phyloP scores from a whole-genome alignment of 2,888 invertebrate genomes.

The Chaetogeoica ovagalla region DNA sequence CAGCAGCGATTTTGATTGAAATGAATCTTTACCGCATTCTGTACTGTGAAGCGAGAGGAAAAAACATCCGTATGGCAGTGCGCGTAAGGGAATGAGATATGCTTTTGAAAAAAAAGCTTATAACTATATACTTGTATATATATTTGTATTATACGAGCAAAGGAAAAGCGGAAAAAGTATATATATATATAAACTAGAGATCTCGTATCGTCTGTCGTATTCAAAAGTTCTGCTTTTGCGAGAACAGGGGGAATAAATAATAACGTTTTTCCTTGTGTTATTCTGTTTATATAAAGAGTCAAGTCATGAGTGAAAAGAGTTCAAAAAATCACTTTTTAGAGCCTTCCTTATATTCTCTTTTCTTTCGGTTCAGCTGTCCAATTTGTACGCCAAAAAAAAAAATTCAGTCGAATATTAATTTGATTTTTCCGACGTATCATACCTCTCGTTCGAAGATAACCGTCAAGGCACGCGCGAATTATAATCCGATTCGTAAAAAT shows the following conservation, averaged over 20 bases:
- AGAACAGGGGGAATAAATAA: slow-evolving; percentile 37
- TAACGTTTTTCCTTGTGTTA: slow-evolving; percentile 23
- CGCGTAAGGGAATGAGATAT: slow-evolving; percentile 17
- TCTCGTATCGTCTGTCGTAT: slow-evolving; percentile 48
- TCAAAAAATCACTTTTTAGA: slow-evolving; percentile 34
- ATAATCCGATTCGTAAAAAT: slow-evolving; percentile 6
- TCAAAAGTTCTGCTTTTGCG: slow-evolving; percentile 43
- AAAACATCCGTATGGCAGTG: neutral
- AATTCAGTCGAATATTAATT: slow-evolving; percentile 44
- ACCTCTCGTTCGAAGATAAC: neutral
- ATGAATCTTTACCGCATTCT: neutral
- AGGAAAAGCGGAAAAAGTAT: slow-evolving; percentile 15
- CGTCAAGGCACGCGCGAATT: neutral
- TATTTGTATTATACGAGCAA: slow-evolving; percentile 31
- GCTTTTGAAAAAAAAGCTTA: slow-evolving; percentile 9
- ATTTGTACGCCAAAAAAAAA: slow-evolving; percentile 12
- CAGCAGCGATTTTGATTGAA: neutral
- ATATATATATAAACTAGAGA: slow-evolving; percentile 14
- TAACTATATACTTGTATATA: too few species aligned
- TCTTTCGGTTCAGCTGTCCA: slow-evolving; percentile 22
- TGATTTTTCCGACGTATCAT: slow-evolving; percentile 32
- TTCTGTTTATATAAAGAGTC: slow-evolving; percentile 45
- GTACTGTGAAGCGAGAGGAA: neutral
- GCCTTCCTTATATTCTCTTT: slow-evolving; percentile 12
- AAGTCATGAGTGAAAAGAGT: slow-evolving; percentile 50